Evolutionary conservation across 2,113 vertebrate species (phyloP).

Genomic region (Phainopepla nitens): DNA sequence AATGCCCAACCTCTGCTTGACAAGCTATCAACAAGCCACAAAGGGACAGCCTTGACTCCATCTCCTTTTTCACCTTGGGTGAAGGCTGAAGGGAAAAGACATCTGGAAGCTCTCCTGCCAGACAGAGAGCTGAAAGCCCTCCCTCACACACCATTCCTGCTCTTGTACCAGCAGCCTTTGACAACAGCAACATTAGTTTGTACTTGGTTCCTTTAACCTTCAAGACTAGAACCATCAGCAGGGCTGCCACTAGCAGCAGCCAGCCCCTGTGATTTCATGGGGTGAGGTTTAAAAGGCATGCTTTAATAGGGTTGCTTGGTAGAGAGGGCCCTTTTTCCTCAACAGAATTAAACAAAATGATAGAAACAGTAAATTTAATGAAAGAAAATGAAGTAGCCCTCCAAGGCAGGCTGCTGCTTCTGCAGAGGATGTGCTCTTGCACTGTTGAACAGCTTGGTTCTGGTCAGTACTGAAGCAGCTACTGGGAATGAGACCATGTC

Average conservation of each 20-base stretch:
- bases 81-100: background rate
- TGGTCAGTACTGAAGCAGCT: background rate
- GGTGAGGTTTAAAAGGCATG: background rate
- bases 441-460: background rate
- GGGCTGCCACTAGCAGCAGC: background rate
- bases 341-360: background rate
- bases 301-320: background rate
- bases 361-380: background rate
- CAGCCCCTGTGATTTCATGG: background rate
- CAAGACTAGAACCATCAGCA: background rate
- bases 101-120: background rate
- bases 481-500: background rate
- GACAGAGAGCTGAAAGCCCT: background rate
- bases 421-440: background rate
- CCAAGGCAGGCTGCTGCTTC: background rate
- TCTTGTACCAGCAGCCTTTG: background rate
- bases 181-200: background rate
- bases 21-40: background rate
- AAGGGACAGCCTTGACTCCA: background rate
- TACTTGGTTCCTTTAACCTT: background rate
- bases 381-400: background rate
- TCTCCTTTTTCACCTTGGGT: background rate
- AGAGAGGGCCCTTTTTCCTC: background rate
- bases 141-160: background rate
- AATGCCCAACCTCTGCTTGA: background rate